phyloP scores from a whole-genome alignment of 2,113 vertebrate species.

The Gulo gulo region DNA sequence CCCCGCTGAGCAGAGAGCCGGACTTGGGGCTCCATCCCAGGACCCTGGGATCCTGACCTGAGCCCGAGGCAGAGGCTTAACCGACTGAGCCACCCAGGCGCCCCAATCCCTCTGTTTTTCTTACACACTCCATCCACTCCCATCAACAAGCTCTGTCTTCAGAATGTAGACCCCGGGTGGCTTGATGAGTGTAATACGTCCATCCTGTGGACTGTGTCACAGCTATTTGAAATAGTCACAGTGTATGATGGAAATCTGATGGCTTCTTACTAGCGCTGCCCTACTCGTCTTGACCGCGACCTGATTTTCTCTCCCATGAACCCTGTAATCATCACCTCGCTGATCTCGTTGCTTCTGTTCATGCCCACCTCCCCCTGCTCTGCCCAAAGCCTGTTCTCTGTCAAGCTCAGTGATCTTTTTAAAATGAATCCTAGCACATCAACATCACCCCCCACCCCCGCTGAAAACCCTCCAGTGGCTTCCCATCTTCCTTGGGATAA shows the following conservation, averaged over 20 bases:
- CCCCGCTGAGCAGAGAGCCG: too few relatives aligned
- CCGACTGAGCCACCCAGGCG: too few relatives aligned
- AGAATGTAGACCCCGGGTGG: background rate
- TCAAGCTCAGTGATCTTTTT: background rate
- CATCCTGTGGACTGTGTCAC: background rate
- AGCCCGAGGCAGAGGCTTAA: too few relatives aligned
- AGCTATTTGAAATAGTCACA: background rate
- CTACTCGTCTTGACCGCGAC: accelerated
- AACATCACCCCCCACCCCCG: too few relatives aligned
- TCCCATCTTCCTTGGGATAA: background rate
- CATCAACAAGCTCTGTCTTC: background rate
- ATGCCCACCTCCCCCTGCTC: background rate
- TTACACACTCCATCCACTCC: background rate
- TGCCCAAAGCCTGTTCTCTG: background rate
- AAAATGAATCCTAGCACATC: background rate
- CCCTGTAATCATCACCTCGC: background rate
- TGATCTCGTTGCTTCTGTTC: background rate
- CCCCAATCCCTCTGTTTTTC: background rate
- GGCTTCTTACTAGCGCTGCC: background rate
- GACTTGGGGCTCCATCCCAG: too few relatives aligned
- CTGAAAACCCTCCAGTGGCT: background rate
- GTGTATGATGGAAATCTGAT: background rate
- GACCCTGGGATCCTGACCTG: too few relatives aligned
- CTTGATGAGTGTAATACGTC: background rate
- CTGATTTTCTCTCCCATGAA: background rate